Base-by-base conservation (phyloP, 1,140 invertebrate genomes). In the Drosophila eugracilis region DNA sequence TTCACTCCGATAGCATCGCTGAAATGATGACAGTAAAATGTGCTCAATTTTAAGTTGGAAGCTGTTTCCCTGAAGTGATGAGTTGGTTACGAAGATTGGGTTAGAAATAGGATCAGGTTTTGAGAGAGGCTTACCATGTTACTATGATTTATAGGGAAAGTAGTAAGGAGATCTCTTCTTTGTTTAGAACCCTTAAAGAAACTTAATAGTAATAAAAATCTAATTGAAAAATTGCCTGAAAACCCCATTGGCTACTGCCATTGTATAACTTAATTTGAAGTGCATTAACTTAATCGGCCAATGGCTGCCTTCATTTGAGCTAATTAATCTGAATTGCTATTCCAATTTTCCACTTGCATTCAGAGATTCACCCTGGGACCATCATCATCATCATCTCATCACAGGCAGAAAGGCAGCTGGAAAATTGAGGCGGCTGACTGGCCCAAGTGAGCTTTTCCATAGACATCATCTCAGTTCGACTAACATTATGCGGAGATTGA, bases 251-350 rank as follows among this genome's bases (percentile, higher is more conserved):
- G 26, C 17, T 12, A n/a, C 44, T 65, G 34, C 59, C 22, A 28
- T 66, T 67, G 65, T 39, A 19, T 28, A 36, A 53, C 65, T 30
- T 53, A 69, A 69, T 67, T 67, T n/a, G 14, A 69, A 67, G 48
- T 53, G 62, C 62, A 69, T 67, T 69, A 69, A 53, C 28, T 67
- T 69, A 69, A 69, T 69, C 65, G 65, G 47, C 62, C 65, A 69
- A 42, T 50, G 58, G 48, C 32, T 41, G 53, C 53, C 48, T 37
- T 70, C 53, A 60, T 57, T 84, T 57, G 62, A 78, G 77, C 79
- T 84, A 84, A 79, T 84, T 84, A 85, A 75, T 60, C 26, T 48
- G 60, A 83, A 84, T 84, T 84, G 71, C 45, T 60, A 26, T 58
- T 69, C 66, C 75, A 79, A 78, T 84, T 84, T 84, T 75, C 53